Evolutionary conservation across 2,888 invertebrate genomes (phyloP), one percentile per base, ranked within the genome.

Genomic region (Ichneumoninae sp.): DNA sequence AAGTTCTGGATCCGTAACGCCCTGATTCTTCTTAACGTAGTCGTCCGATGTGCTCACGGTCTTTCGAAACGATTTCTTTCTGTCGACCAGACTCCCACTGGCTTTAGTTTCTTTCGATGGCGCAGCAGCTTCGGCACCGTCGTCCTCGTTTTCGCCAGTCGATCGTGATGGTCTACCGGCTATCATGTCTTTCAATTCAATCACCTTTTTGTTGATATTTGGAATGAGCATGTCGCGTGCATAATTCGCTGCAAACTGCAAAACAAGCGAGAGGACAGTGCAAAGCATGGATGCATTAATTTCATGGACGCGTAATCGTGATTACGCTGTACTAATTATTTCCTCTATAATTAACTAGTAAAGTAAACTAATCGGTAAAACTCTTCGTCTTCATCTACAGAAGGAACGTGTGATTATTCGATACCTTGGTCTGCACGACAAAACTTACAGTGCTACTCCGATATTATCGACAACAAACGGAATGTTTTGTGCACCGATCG

Each of bases 201-300:
- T 95, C 66, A 97, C 96, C 94, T 97, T 97, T 91, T 96, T 96
- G 89, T 96, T 96, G 72, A 98, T 94, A 92, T 96, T 97, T 92
- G 97, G 96, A 86, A 98, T 96, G 22, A 98, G 95, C 89, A 97
- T 97, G 89, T 98, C 98, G 92, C 97, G 97, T 74, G 98, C 98
- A 94, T 97, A 98, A 92, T 98, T 97, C 26, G 98, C 98, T 74
- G 98, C 98, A 94, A 97, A 97, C 94, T 95, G 91, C 71, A 93
- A 93, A 87, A 81, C 84, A 87, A 89, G 16, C 65, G 19, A 62
- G 2, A 7, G 19, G 50, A 65, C 86, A 52, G 30, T 74, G 50
- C 47, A 62, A 47, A 71, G 26, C n/a, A 10, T 19, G 22, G 30
- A 75, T 62, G 62, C 76, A 36, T 26, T 16, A 19, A 54, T 33